Conservation (phyloP, 2,797 vertebrate species). For the Crenichthys baileyi region DNA sequence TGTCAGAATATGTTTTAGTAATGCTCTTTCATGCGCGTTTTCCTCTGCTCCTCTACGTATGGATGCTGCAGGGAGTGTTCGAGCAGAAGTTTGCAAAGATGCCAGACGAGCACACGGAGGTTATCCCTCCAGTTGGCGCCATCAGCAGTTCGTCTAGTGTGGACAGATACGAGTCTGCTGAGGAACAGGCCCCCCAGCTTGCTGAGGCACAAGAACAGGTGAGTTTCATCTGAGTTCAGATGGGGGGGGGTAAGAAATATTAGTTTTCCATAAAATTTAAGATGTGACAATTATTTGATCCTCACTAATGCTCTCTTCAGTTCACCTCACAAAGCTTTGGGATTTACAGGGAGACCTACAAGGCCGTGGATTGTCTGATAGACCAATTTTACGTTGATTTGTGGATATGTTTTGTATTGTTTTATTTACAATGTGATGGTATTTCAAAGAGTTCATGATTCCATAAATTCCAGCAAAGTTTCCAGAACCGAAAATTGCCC, state of each 20-base stretch:
- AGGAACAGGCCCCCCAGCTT: conserved; percentile 85
- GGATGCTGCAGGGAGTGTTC: conserved; percentile 86
- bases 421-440: background rate
- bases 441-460: background rate
- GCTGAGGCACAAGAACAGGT: conserved; percentile 92
- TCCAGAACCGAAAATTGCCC: background rate
- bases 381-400: background rate
- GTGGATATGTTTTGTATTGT: background rate
- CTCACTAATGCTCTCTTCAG: background rate
- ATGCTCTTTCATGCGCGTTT: background rate
- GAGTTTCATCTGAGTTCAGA: conserved; percentile 53
- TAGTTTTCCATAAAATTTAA: background rate
- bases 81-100: conserved; percentile 95
- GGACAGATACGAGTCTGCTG: conserved; percentile 85
- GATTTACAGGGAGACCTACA: background rate
- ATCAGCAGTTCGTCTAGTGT: conserved; percentile 79
- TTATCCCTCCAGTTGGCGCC: conserved; percentile 44
- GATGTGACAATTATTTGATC: background rate
- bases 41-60: background rate
- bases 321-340: background rate
- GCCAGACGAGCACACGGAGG: conserved; percentile 87
- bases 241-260: too few species aligned
- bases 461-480: background rate
- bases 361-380: background rate
- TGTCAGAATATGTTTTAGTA: rapidly evolving